A percentile compares a stretch with the other conserved stretches of the same genome.
phyloP scores from a whole-genome alignment of 2,113 vertebrate genomes.

The Mobula hypostoma region DNA sequence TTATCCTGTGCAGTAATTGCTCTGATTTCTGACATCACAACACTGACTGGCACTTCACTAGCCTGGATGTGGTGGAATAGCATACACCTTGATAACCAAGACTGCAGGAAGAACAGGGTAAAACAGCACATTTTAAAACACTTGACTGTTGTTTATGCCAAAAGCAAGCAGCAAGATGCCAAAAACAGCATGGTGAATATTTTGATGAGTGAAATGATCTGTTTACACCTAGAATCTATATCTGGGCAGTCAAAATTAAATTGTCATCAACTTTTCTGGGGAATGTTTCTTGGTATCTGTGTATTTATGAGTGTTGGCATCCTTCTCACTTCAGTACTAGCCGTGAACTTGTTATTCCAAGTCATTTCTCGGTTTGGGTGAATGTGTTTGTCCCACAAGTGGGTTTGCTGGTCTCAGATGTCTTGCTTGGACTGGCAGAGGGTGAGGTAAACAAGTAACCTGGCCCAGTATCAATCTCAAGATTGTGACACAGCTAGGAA shows the following conservation, averaged over 20 bases:
- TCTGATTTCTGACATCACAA: background rate
- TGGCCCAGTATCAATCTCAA: background rate
- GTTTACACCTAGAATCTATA: background rate
- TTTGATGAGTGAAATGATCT: background rate
- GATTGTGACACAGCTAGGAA: background rate
- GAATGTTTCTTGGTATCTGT: background rate
- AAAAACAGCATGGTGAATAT: background rate
- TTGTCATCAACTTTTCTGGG: background rate
- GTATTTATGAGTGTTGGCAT: background rate
- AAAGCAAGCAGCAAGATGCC: background rate
- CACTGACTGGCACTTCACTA: background rate
- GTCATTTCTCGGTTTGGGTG: background rate
- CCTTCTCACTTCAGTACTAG: background rate
- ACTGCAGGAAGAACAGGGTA: background rate
- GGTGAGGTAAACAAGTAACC: background rate
- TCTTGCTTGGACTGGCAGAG: background rate
- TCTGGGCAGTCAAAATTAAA: background rate
- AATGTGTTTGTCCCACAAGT: background rate
- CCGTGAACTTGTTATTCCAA: background rate
- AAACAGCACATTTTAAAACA: background rate
- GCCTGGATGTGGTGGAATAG: background rate
- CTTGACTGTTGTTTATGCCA: background rate
- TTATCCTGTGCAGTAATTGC: background rate
- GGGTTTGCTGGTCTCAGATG: background rate
- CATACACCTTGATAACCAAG: background rate